Evolutionary conservation across 2,888 invertebrate genomes (phyloP).

Genomic region (Saturnia japonica): DNA sequence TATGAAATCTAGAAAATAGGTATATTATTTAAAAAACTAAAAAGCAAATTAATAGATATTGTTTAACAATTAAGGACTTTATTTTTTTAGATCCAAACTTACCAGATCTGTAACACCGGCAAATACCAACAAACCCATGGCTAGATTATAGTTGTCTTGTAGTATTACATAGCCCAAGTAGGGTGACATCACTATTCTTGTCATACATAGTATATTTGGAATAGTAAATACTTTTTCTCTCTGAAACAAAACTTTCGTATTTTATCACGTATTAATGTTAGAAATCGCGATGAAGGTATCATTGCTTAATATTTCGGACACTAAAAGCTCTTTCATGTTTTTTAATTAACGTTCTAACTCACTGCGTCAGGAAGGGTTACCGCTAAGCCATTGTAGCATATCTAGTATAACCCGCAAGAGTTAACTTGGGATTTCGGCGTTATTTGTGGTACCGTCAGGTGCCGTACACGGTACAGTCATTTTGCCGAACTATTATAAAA

Average conservation of each 20-base stretch:
- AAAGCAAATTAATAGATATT: no score
- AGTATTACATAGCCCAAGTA: conserved; percentile 94
- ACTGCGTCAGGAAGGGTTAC: no score
- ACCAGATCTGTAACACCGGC: conserved; percentile 97
- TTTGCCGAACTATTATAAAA: no score
- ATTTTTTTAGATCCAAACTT: conserved; percentile 43
- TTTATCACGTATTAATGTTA: not conserved
- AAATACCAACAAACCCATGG: conserved; percentile 90
- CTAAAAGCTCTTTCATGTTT: no score
- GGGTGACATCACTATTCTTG: conserved; percentile 93
- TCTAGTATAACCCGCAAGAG: no score
- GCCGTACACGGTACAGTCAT: no score
- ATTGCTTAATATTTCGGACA: not conserved
- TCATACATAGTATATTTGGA: conserved; percentile 94
- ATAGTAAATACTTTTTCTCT: conserved; percentile 96
- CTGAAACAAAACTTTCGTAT: conserved; percentile 48
- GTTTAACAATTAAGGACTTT: not conserved
- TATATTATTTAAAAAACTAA: no score
- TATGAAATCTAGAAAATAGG: no score
- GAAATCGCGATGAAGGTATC: not conserved
- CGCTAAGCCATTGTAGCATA: no score
- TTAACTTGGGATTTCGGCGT: no score
- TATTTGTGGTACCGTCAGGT: no score
- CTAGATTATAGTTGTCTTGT: conserved; percentile 89
- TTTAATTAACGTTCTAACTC: no score